Percentiles rank a stretch among this genome's conserved stretches.
Conservation (phyloP, 2,888 invertebrate species). For the Nephrocerus scutellatus region DNA sequence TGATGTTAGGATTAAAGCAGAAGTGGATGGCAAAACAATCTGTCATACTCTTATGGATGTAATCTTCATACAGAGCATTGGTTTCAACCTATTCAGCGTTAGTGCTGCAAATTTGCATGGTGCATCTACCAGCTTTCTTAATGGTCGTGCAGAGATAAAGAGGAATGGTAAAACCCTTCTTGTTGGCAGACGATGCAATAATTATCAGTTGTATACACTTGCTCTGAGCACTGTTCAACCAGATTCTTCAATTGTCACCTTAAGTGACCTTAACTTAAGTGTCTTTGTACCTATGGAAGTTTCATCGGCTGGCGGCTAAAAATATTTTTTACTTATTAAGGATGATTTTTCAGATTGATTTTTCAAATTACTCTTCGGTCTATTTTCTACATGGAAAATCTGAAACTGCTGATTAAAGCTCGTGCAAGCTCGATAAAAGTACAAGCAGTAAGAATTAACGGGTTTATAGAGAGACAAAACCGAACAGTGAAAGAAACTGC, state of each 20-base stretch:
- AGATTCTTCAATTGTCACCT: not conserved
- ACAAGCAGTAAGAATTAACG: not conserved
- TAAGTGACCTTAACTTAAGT: not conserved
- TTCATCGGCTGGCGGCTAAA: not conserved
- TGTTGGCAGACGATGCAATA: constrained; percentile 4
- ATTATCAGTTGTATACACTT: too few relatives aligned
- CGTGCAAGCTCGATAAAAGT: not conserved
- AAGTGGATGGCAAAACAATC: too few relatives aligned
- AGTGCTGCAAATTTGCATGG: constrained; percentile 9
- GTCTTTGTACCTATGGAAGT: constrained; percentile 4
- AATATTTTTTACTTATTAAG: constrained; percentile 3
- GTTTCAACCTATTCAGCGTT: too few relatives aligned
- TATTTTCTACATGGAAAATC: too few relatives aligned
- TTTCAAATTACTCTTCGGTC: too few relatives aligned
- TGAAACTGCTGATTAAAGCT: not conserved
- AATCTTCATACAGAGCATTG: constrained; percentile 2
- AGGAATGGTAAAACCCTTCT: constrained; percentile 10
- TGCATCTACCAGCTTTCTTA: constrained; percentile 8
- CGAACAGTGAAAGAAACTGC: constrained; percentile 1
- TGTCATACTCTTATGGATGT: constrained; percentile 5
- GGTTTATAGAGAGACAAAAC: constrained; percentile 2
- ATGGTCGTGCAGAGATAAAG: constrained; percentile 6
- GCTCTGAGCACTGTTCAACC: constrained; percentile 3
- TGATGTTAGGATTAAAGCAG: too few relatives aligned
- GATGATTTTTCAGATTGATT: constrained; percentile 2